Percentiles rank a stretch among this genome's conserved stretches.
phyloP scores from a whole-genome alignment of 2,113 vertebrate species.

The Rhinoderma darwinii region DNA sequence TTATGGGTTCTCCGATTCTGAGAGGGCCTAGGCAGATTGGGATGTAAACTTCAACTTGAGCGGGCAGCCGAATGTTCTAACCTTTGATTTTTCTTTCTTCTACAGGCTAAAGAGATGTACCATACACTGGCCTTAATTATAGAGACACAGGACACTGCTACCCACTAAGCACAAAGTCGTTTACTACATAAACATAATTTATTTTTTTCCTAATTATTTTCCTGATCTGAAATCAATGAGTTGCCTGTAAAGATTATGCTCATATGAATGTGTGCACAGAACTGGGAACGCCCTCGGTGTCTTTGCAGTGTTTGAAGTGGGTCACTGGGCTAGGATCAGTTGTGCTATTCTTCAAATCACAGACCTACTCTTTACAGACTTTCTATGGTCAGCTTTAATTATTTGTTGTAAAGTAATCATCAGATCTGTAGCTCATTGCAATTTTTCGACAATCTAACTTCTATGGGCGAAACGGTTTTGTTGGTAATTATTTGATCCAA shows the following conservation, averaged over 20 bases:
- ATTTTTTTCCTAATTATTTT: background rate
- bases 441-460: background rate
- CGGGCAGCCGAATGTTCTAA: background rate
- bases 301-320: background rate
- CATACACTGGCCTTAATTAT: slow-evolving; percentile 76
- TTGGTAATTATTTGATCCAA: background rate
- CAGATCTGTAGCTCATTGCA: background rate
- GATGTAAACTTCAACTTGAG: too few species aligned
- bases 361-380: background rate
- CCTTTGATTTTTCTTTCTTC: slow-evolving; percentile 36
- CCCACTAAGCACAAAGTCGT: background rate
- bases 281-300: slow-evolving; percentile 9
- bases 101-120: slow-evolving; percentile 85
- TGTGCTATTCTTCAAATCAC: background rate
- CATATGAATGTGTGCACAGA: background rate
- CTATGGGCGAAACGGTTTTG: background rate
- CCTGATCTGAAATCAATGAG: background rate
- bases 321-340: slow-evolving; percentile 26
- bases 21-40: too few species aligned
- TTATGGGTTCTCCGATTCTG: too few species aligned
- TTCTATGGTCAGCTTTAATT: background rate
- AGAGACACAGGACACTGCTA: slow-evolving; percentile 63
- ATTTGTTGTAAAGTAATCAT: background rate
- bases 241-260: background rate
- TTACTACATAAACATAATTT: background rate